Evolutionary conservation across 2,888 invertebrate species (phyloP).

Genomic region (Bibio marci): DNA sequence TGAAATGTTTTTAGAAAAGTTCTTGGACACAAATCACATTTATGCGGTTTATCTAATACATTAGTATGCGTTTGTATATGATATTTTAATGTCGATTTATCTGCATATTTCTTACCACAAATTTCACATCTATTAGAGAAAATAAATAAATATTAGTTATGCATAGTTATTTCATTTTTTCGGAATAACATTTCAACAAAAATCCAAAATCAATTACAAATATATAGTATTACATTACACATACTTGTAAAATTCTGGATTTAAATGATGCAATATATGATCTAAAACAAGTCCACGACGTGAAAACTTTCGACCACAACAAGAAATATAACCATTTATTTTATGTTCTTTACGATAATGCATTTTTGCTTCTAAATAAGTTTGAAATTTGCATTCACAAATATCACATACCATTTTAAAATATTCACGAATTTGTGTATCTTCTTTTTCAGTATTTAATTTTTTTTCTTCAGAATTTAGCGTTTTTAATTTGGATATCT

Average conservation of each 20-base stretch:
- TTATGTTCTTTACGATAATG: conserved; percentile 23
- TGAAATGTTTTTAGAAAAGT: conserved; percentile 24
- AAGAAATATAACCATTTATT: conserved; percentile 21
- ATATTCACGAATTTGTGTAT: conserved; percentile 20
- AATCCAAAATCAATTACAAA: too few species aligned
- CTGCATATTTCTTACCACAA: conserved; percentile 23
- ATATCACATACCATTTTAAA: conserved; percentile 24
- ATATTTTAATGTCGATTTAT: conserved; percentile 24
- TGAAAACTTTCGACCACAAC: conserved; percentile 25
- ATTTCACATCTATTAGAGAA: conserved; percentile 19
- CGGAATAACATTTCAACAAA: too few species aligned
- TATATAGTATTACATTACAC: too few species aligned
- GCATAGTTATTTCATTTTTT: background rate
- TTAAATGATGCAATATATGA: conserved; percentile 23
- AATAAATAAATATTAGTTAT: background rate
- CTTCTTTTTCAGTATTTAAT: conserved; percentile 5
- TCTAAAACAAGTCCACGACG: conserved; percentile 23
- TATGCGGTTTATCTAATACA: conserved; percentile 1
- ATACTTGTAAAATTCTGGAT: conserved; percentile 28
- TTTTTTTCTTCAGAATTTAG: too few species aligned
- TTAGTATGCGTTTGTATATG: conserved; percentile 10
- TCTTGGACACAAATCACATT: conserved; percentile 23
- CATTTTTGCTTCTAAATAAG: conserved; percentile 20
- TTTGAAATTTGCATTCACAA: conserved; percentile 17
- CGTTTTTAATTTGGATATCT: too few species aligned